Evolutionary conservation across 2,113 vertebrate genomes (phyloP).

Genomic region (Anhinga anhinga): DNA sequence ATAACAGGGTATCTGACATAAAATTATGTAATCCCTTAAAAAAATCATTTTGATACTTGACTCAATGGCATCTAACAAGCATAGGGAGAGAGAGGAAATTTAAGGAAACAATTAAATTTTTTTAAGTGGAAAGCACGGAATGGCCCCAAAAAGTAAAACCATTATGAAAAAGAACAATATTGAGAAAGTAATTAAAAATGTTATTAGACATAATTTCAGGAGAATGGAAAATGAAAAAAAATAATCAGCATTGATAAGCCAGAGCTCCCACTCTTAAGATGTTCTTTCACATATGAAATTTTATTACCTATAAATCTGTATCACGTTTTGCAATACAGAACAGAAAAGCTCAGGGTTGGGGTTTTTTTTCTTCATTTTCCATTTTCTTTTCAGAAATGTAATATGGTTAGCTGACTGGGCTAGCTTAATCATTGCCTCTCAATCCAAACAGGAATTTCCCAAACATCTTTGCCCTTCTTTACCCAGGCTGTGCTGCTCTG

Average conservation of each 20-base stretch:
- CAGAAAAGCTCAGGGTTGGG: not conserved
- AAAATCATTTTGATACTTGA: not conserved
- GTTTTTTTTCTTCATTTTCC: not conserved
- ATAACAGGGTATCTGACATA: not conserved
- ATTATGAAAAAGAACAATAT: not conserved
- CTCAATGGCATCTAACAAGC: not conserved
- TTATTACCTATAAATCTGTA: not conserved
- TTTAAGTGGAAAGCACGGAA: slow-evolving; percentile 20
- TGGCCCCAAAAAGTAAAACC: slow-evolving; percentile 8
- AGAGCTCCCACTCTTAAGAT: not conserved
- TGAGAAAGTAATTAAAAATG: slow-evolving; percentile 13
- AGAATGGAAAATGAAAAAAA: not conserved
- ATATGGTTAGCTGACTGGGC: not conserved
- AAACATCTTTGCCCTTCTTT: not conserved
- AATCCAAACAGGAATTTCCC: not conserved
- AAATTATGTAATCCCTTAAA: slow-evolving; percentile 7
- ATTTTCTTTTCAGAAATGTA: not conserved
- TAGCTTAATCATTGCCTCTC: not conserved
- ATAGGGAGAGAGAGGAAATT: not conserved
- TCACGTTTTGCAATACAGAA: not conserved
- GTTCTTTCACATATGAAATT: not conserved
- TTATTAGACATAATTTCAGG: slow-evolving; percentile 16
- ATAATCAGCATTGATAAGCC: slow-evolving; percentile 11
- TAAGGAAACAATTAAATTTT: slow-evolving; percentile 2
- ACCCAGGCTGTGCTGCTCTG: not conserved